Base-by-base conservation (phyloP, 2,888 invertebrate species). In the Nemapogon koenigi region DNA sequence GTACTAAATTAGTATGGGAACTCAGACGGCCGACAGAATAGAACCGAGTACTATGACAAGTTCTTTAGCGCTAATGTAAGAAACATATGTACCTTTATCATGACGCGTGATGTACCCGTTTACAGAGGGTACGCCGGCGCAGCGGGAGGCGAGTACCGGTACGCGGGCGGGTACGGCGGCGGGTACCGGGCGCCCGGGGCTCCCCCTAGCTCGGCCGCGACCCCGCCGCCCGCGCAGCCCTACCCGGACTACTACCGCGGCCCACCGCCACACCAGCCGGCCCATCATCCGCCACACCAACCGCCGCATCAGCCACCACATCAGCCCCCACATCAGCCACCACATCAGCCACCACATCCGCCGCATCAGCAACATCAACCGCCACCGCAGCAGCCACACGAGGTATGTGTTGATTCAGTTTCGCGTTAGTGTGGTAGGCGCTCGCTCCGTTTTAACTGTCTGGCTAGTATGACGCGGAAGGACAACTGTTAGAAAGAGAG, bases 181-280 rank as follows among this genome's bases (percentile, higher is more conserved):
- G 29, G 32, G 13, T 33, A 27, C 35, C 17, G 59, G 56, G 81
- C 22, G 53, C 62, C 52, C 60, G 76, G 53, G 57, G 71, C 48
- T 62, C 60, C 55, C 62, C 38, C 43, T 62, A 62, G 57, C 62
- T 64, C 43, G 43, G 41, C 15, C 41, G 47, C 59, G 65, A 58
- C 64, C 71, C 64, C 46, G 41, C 52, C 57, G 30, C 56, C 57
- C 38, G 46, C 46, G 35, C 47, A 51, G 42, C 49, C 51, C 32
- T 28, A 28, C 11, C 15, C 28, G 31, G 31, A 31, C n/a, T 31
- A 31, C 31, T 31, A 31, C 31, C 31, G 31, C 22, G 22, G 6
- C 22, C 22, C 22, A 6, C 16, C 31, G 16, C 66, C 69, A 62
- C 68, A 65, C 63, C 68, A 64, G 57, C n/a, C n/a, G n/a, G n/a